Percentiles rank a stretch among this genome's conserved stretches.
These are phyloP conservation scores for Myoxocephalus aenaeus DNA, from an alignment of 2,797 vertebrate species.

Conservation along the genomic window DNA sequence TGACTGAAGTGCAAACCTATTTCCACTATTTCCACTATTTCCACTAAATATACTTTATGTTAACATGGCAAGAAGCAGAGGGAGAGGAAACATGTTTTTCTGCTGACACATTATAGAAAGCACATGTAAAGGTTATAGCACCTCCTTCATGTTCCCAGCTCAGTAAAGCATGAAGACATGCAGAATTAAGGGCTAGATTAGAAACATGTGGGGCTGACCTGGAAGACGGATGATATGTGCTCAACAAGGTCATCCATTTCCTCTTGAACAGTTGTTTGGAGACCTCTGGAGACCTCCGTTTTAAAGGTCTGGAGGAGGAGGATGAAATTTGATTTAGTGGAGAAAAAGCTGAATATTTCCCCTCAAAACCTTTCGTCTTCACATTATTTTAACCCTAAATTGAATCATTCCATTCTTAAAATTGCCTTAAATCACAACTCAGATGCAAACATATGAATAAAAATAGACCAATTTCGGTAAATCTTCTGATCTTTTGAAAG, in stretches of 20 bases:
- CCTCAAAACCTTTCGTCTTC: neutral
- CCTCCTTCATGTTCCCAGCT: conserved; percentile 52
- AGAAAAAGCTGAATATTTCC: neutral
- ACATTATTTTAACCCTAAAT: neutral
- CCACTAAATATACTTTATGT: conserved; percentile 12
- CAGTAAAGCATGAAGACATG: conserved; percentile 74
- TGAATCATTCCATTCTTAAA: neutral
- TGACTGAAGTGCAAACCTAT: conserved; percentile 16
- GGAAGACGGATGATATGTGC: conserved; percentile 67
- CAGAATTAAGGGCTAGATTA: conserved; percentile 69
- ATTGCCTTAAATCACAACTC: neutral
- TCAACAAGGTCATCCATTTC: conserved; percentile 62
- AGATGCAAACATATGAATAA: neutral
- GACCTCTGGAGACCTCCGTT: conserved; percentile 35
- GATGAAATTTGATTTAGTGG: conserved; percentile 13
- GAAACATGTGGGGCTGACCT: conserved; percentile 79
- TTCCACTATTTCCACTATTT: conserved; percentile 28
- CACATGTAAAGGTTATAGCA: conserved; percentile 54
- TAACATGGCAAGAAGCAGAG: conserved; percentile 12
- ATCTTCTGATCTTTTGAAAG: neutral
- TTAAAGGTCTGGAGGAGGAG: conserved; percentile 21
- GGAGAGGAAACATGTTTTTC: conserved; percentile 46
- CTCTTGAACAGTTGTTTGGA: conserved; percentile 17
- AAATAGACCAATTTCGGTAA: neutral
- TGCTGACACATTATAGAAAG: conserved; percentile 53